Evolutionary conservation across 2,888 invertebrate species (phyloP).

Genomic region (Thera britannica): DNA sequence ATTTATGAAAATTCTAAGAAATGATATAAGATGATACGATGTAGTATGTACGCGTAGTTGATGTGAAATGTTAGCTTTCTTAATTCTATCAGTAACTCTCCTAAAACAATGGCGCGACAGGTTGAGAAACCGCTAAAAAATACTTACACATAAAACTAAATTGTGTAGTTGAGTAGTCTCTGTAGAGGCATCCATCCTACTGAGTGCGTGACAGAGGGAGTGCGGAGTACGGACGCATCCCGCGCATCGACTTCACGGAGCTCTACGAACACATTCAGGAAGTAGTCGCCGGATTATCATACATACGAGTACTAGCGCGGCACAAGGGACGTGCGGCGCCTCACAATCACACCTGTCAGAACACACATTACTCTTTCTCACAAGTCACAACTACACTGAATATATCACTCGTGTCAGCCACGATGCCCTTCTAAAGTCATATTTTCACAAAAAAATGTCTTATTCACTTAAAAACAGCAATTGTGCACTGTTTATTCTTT

Average conservation of each 20-base stretch:
- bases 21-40: too few species aligned
- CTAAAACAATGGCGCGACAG: too few species aligned
- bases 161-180: background rate
- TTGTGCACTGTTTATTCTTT: background rate
- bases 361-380: conserved; percentile 14
- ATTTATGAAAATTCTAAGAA: background rate
- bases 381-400: background rate
- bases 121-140: too few species aligned
- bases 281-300: conserved; percentile 8
- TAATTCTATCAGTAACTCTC: too few species aligned
- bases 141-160: background rate
- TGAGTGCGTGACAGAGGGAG: background rate
- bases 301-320: background rate
- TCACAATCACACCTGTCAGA: conserved; percentile 8
- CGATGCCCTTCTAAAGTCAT: background rate
- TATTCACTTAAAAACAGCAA: background rate
- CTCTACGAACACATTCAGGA: conserved; percentile 11
- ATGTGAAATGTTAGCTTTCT: too few species aligned
- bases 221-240: background rate
- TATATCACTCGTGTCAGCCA: background rate
- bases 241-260: background rate
- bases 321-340: conserved; percentile 4
- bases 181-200: background rate
- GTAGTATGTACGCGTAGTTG: too few species aligned
- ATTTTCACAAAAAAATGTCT: background rate